Evolutionary conservation across 2,797 vertebrate species (phyloP).

Genomic region (Mionectes olivaceus): DNA sequence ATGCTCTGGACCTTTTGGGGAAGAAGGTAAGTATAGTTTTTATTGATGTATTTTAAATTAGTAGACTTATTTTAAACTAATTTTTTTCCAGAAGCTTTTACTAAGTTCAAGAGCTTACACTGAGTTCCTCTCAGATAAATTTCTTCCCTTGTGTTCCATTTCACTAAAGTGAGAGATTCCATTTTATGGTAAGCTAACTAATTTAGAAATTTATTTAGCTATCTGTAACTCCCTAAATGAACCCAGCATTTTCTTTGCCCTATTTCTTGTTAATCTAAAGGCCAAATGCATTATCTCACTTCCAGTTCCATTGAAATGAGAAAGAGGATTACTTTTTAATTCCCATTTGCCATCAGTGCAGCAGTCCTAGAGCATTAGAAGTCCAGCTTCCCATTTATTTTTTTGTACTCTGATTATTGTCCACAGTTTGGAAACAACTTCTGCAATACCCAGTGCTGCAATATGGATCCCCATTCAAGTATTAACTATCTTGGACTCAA

Average conservation of each 20-base stretch:
- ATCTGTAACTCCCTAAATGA: not conserved
- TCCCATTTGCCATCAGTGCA: not conserved
- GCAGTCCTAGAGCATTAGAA: not conserved
- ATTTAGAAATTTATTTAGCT: conserved; percentile 28
- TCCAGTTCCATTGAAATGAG: not conserved
- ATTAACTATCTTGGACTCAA: not conserved
- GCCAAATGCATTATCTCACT: conserved; percentile 10
- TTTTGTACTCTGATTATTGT: not conserved
- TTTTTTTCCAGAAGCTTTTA: not conserved
- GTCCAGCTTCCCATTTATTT: not conserved
- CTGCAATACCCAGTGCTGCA: not conserved
- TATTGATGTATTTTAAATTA: not conserved
- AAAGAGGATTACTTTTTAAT: conserved; percentile 18
- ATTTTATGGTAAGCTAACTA: not conserved
- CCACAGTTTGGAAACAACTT: conserved; percentile 1
- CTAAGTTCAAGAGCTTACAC: not conserved
- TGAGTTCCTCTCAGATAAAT: not conserved
- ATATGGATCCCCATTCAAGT: not conserved
- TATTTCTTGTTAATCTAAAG: not conserved
- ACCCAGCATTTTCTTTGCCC: not conserved
- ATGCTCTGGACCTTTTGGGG: not conserved
- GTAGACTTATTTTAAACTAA: not conserved
- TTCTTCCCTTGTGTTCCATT: not conserved
- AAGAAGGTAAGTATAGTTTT: not conserved
- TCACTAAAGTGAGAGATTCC: not conserved